A percentile compares a stretch with the other conserved stretches of the same genome.
Conservation (phyloP, 1,140 invertebrate species). For the Drosophila bifasciata region DNA sequence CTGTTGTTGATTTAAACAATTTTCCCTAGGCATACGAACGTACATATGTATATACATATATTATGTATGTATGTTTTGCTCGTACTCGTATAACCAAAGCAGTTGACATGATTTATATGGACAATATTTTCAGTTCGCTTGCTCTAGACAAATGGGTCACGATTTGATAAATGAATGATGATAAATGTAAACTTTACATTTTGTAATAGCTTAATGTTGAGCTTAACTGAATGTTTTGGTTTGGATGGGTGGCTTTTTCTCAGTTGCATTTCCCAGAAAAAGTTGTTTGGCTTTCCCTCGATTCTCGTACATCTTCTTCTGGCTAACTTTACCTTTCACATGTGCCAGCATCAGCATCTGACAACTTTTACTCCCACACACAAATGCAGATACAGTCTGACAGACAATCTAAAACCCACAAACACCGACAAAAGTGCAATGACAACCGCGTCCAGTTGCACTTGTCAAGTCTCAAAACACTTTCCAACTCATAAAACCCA, state of each 20-base stretch:
- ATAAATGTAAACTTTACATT: constrained; percentile 22
- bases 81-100: constrained; percentile 13
- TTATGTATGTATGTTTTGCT: too few relatives aligned
- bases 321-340: constrained; percentile 54
- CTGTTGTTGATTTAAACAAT: constrained; percentile 37
- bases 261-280: constrained; percentile 4
- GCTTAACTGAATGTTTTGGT: background rate
- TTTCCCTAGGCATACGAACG: constrained; percentile 27
- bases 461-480: constrained; percentile 57
- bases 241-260: background rate
- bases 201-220: constrained; percentile 4
- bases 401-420: constrained; percentile 18
- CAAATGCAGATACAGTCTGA: background rate
- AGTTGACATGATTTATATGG: constrained; percentile 66
- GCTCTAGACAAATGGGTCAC: constrained; percentile 46
- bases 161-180: constrained; percentile 44
- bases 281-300: constrained; percentile 20
- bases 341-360: constrained; percentile 31
- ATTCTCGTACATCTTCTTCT: constrained; percentile 19
- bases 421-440: constrained; percentile 39
- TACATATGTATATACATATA: too few relatives aligned
- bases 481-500: constrained; percentile 47
- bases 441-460: constrained; percentile 60
- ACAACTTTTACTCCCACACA: constrained; percentile 36
- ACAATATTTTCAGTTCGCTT: constrained; percentile 42